Conservation (phyloP, 2,888 invertebrate species). For the Meliscaeva auricollis region DNA sequence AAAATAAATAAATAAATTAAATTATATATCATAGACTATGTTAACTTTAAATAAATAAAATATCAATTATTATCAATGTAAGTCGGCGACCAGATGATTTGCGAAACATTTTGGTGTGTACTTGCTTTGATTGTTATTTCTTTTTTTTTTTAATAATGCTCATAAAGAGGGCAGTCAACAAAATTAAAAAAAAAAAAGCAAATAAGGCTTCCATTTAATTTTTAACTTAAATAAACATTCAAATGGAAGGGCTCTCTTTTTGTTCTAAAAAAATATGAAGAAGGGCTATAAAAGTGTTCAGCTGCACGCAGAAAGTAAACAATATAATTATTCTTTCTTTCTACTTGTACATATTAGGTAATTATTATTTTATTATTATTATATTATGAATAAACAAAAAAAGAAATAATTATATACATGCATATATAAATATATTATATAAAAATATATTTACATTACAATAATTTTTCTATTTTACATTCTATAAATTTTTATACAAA, state of each 20-base stretch:
- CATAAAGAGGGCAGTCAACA: slow-evolving; percentile 40
- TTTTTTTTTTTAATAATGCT: slow-evolving; percentile 51
- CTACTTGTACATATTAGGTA: slow-evolving; percentile 72
- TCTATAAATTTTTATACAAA: slow-evolving; percentile 76
- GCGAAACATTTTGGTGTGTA: slow-evolving; percentile 37
- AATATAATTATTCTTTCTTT: slow-evolving; percentile 52
- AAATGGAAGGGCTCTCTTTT: slow-evolving; percentile 37
- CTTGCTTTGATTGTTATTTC: slow-evolving; percentile 49
- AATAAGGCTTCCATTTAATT: slow-evolving; percentile 32
- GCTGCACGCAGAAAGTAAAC: slow-evolving; percentile 69
- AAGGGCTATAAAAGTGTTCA: slow-evolving; percentile 68
- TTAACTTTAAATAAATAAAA: slow-evolving; percentile 33
- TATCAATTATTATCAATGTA: slow-evolving; percentile 55
- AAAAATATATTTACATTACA: slow-evolving; percentile 71
- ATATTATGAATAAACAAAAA: slow-evolving; percentile 32
- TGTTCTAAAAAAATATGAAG: no score
- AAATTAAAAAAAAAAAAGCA: slow-evolving; percentile 17
- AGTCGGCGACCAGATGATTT: slow-evolving; percentile 58
- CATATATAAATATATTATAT: slow-evolving; percentile 53
- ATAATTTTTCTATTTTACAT: slow-evolving; percentile 76
- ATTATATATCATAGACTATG: slow-evolving; percentile 61
- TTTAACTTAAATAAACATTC: background rate
- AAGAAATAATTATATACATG: slow-evolving; percentile 51
- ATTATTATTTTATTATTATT: slow-evolving; percentile 52
- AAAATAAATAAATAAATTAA: slow-evolving; percentile 47